These are phyloP conservation scores for Phylloscopus collybita DNA, from an alignment of 2,797 vertebrate species.

Conservation along the genomic window DNA sequence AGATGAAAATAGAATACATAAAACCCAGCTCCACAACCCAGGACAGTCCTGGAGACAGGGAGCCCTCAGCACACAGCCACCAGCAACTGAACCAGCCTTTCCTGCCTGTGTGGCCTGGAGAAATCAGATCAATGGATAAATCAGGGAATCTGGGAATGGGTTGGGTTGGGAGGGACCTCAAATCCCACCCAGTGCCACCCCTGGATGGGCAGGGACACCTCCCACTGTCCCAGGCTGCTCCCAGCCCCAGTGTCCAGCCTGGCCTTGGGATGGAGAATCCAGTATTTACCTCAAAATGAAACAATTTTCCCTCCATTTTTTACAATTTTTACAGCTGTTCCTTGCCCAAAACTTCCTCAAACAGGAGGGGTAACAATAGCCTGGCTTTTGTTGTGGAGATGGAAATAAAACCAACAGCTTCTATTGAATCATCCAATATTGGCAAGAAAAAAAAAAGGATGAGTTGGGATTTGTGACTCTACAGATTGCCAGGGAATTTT, in stretches of 20 bases:
- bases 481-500: background rate
- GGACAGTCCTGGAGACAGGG: background rate
- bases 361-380: background rate
- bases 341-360: background rate
- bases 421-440: background rate
- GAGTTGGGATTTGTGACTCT: background rate
- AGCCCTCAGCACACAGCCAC: background rate
- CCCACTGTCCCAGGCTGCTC: background rate
- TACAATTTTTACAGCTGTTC: background rate
- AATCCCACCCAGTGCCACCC: fast-evolving
- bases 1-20: too few species aligned
- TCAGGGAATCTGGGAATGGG: fast-evolving
- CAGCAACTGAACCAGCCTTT: background rate
- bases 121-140: background rate
- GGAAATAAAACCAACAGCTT: background rate
- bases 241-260: background rate
- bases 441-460: background rate
- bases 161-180: background rate
- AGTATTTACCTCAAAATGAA: background rate
- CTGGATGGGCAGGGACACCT: background rate
- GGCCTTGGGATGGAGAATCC: background rate
- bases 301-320: background rate
- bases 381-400: background rate
- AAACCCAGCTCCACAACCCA: too few species aligned
- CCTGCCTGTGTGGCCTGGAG: fast-evolving